Evolutionary conservation across 1,140 invertebrate genomes (phyloP).

Genomic region (Lanistes nyassanus): DNA sequence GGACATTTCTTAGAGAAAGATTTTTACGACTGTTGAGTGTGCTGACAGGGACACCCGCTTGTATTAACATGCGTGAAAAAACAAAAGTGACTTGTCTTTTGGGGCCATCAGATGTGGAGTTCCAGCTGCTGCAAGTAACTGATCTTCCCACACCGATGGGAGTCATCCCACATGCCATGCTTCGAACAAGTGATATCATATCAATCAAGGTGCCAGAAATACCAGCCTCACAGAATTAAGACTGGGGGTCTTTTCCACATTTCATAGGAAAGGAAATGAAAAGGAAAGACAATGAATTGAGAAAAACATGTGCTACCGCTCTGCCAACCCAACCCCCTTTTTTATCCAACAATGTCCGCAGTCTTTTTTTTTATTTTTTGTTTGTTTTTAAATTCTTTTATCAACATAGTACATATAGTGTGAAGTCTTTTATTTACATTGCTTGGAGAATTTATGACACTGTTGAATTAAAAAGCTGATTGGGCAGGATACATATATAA

Average conservation of each 20-base stretch:
- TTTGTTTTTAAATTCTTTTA: too few species aligned
- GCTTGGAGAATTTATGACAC: background rate
- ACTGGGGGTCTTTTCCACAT: too few species aligned
- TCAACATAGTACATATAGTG: background rate
- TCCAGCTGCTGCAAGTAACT: constrained; percentile 57
- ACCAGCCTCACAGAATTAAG: background rate
- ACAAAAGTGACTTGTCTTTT: constrained; percentile 50
- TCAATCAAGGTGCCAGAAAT: constrained; percentile 41
- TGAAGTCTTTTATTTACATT: constrained; percentile 1
- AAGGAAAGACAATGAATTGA: too few species aligned
- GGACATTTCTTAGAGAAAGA: constrained; percentile 59
- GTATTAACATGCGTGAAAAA: constrained; percentile 55
- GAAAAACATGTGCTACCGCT: too few species aligned
- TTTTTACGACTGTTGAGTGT: constrained; percentile 57
- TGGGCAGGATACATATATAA: background rate
- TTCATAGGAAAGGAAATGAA: too few species aligned
- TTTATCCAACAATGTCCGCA: too few species aligned
- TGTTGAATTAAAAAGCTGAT: background rate
- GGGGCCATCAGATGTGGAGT: constrained; percentile 55
- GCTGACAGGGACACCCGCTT: constrained; percentile 43
- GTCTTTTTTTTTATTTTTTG: too few species aligned
- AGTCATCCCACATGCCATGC: constrained; percentile 55
- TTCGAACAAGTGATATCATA: constrained; percentile 60
- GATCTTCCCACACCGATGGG: constrained; percentile 64
- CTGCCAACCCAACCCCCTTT: too few species aligned